These are phyloP conservation scores for Oikopleura vanhoeffeni DNA, from an alignment of 23 tunicate genomes.

Conservation along the genomic window DNA sequence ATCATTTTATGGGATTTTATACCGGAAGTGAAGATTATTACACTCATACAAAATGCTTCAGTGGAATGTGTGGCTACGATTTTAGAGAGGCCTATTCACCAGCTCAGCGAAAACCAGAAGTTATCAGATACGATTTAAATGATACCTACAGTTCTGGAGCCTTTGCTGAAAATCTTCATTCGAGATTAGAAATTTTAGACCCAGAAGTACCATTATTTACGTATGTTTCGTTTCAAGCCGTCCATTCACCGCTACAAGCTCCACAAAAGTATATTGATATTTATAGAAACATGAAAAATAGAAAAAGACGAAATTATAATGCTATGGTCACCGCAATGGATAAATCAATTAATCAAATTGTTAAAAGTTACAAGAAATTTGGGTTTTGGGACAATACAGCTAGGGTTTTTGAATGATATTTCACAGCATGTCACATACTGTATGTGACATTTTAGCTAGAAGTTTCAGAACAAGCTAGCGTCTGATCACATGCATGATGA, in stretches of 20 bases:
- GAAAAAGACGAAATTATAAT: slow-evolving; percentile 7
- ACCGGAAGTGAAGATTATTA: background rate
- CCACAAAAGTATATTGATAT: slow-evolving; percentile 19
- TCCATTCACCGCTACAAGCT: slow-evolving; percentile 15
- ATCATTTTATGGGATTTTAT: slow-evolving; percentile 13
- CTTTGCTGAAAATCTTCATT: background rate
- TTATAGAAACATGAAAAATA: background rate
- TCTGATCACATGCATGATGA: too few species aligned
- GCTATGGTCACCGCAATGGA: slow-evolving; percentile 16
- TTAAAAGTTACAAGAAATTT: background rate
- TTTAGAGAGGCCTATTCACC: background rate
- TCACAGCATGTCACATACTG: too few species aligned
- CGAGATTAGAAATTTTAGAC: background rate
- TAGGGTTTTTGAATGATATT: too few species aligned
- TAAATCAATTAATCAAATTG: background rate
- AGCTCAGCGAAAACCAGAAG: background rate
- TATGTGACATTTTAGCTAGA: too few species aligned
- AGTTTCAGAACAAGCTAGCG: too few species aligned
- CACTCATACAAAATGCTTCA: background rate
- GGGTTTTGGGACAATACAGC: background rate
- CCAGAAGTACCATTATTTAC: background rate
- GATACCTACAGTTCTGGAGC: slow-evolving; percentile 2
- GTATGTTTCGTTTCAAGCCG: slow-evolving; percentile 7
- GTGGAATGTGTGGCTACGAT: slow-evolving; percentile 11
- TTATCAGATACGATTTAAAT: background rate